Evolutionary conservation across 2,888 invertebrate species (phyloP).

Genomic region (Zaprionus lineosus): DNA sequence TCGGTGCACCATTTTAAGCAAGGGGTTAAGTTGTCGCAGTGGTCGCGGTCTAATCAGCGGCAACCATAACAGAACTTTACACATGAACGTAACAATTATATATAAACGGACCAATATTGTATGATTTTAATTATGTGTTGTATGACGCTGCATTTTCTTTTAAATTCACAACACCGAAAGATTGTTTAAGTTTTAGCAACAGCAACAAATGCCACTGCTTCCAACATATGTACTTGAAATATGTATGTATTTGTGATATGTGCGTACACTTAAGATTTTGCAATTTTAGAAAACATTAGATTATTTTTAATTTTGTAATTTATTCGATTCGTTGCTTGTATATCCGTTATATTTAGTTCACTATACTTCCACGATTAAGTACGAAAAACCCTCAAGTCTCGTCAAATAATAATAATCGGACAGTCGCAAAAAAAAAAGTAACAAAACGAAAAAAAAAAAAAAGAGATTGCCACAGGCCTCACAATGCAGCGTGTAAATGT

Average conservation of each 20-base stretch:
- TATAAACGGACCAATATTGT: too few relatives aligned
- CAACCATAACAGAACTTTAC: slow-evolving; percentile 56
- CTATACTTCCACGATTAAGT: slow-evolving; percentile 41
- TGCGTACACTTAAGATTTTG: slow-evolving; percentile 19
- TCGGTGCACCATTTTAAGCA: slow-evolving; percentile 33
- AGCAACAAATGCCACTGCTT: slow-evolving; percentile 45
- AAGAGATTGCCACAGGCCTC: slow-evolving; percentile 50
- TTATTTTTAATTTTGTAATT: slow-evolving; percentile 13
- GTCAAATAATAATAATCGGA: slow-evolving; percentile 50
- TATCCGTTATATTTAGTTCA: too few relatives aligned
- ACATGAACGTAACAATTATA: too few relatives aligned
- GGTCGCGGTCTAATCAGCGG: slow-evolving; percentile 28
- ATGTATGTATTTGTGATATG: neutral
- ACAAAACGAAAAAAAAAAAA: slow-evolving; percentile 36
- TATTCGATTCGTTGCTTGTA: too few relatives aligned
- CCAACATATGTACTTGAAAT: slow-evolving; percentile 10
- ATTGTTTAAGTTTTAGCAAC: slow-evolving; percentile 33
- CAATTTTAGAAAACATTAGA: slow-evolving; percentile 14
- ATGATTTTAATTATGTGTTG: slow-evolving; percentile 5
- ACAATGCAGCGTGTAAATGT: slow-evolving; percentile 48
- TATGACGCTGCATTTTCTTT: slow-evolving; percentile 28
- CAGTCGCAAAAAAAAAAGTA: slow-evolving; percentile 44
- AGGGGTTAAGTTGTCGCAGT: slow-evolving; percentile 22
- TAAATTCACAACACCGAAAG: slow-evolving; percentile 35
- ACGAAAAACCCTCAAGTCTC: slow-evolving; percentile 42